Conservation (phyloP, 2,797 vertebrate genomes). For the Crocidura indochinensis region DNA sequence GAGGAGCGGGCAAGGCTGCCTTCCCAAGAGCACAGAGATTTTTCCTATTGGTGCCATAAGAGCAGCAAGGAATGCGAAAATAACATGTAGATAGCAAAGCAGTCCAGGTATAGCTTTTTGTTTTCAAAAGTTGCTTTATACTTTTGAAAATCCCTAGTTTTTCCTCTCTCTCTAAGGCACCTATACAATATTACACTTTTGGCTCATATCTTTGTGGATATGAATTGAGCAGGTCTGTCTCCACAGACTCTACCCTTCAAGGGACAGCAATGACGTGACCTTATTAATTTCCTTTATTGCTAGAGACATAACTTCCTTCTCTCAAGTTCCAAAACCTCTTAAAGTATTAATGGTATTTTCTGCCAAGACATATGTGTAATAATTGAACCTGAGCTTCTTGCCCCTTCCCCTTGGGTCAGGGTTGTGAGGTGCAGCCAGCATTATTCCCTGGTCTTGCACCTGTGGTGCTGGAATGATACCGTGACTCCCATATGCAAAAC, state of each 20-base stretch:
- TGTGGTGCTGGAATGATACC: no score
- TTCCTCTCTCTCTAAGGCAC: no score
- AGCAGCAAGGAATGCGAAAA: background rate
- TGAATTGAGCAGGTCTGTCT: background rate
- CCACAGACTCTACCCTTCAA: background rate
- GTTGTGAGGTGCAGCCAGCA: no score
- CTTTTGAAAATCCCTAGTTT: no score
- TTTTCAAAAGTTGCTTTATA: background rate
- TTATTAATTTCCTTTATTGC: background rate
- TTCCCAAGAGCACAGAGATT: fast-evolving
- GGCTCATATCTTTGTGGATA: background rate
- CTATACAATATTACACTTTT: background rate
- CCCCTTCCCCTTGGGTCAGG: no score
- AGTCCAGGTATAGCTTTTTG: background rate
- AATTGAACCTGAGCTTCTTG: background rate
- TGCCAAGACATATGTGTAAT: fast-evolving
- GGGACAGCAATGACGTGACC: background rate
- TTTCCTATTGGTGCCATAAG: fast-evolving
- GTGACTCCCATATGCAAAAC: no score
- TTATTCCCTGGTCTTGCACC: no score
- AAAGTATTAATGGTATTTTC: background rate
- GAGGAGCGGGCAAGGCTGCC: fast-evolving
- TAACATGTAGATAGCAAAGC: background rate
- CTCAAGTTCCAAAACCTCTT: background rate
- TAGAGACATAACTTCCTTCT: background rate